These are phyloP conservation scores for Brachyhypopomus gauderio DNA, from an alignment of 2,113 vertebrate species.

Conservation along the genomic window DNA sequence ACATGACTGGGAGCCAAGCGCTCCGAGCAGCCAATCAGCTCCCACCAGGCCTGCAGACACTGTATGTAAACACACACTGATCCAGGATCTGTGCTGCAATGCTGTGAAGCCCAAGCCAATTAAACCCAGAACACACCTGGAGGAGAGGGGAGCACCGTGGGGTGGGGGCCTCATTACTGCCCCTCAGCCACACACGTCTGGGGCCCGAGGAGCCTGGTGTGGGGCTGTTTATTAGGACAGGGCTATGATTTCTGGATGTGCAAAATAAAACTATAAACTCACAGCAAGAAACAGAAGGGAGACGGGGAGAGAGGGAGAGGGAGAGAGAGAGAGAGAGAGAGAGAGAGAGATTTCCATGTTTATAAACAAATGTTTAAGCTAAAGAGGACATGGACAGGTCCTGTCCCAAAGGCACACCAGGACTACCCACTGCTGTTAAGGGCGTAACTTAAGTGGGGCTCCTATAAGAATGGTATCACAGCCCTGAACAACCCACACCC, in stretches of 20 bases:
- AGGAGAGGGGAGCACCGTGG: neutral
- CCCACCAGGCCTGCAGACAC: neutral
- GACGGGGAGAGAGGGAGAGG: neutral
- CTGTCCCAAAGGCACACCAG: neutral
- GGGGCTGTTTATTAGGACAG: conserved; percentile 17
- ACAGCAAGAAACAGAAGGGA: neutral
- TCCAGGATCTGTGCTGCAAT: too few relatives aligned
- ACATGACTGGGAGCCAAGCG: neutral
- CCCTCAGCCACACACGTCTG: too few relatives aligned
- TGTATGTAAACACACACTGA: too few relatives aligned
- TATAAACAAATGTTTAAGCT: neutral
- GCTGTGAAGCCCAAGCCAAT: conserved; percentile 5
- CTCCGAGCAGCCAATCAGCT: neutral
- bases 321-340: neutral
- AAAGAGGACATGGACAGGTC: neutral
- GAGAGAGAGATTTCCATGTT: neutral
- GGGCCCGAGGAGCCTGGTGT: neutral
- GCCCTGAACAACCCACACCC: too few relatives aligned
- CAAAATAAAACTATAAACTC: neutral
- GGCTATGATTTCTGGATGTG: neutral
- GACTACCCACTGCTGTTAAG: neutral
- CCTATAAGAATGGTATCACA: neutral
- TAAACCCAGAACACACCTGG: conserved; percentile 6
- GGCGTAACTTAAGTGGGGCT: too few relatives aligned
- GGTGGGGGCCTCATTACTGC: neutral